Evolutionary conservation across 2,113 vertebrate species (phyloP).

Genomic region (Neoarius graeffei): DNA sequence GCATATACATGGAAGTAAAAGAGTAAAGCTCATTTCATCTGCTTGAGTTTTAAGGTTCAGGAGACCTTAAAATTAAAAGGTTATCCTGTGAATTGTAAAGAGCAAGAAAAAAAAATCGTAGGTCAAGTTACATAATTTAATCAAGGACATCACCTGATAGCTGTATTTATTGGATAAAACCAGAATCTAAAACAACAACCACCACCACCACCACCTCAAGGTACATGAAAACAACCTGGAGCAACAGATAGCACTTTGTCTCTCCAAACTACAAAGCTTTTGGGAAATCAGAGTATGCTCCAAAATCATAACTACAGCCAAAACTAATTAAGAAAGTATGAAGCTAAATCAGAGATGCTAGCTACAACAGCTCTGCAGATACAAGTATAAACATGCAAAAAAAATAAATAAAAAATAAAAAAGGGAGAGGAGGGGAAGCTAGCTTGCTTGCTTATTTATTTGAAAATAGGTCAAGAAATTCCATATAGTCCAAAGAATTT

Average conservation of each 20-base stretch:
- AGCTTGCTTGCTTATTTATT: not conserved
- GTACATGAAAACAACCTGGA: not conserved
- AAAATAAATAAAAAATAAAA: no score
- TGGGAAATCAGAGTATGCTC: conserved; percentile 24
- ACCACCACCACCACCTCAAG: not conserved
- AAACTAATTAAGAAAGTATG: conserved; percentile 18
- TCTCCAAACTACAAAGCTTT: conserved; percentile 22
- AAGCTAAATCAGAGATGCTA: conserved; percentile 21
- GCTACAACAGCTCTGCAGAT: conserved; percentile 12
- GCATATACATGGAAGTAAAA: not conserved
- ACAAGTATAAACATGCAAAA: conserved; percentile 34
- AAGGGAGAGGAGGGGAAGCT: conserved; percentile 1
- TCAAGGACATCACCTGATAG: not conserved
- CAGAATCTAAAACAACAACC: not conserved
- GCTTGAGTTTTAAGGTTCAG: not conserved
- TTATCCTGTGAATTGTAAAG: conserved; percentile 3
- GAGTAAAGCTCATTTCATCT: not conserved
- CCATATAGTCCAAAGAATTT: not conserved
- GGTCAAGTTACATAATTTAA: not conserved
- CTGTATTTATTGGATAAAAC: not conserved
- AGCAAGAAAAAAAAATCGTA: not conserved
- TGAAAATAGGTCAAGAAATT: not conserved
- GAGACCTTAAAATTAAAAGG: not conserved
- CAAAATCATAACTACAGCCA: conserved; percentile 24
- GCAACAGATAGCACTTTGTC: not conserved